Base-by-base conservation (phyloP, 2,888 invertebrate species). In the Lasiommata megera region DNA sequence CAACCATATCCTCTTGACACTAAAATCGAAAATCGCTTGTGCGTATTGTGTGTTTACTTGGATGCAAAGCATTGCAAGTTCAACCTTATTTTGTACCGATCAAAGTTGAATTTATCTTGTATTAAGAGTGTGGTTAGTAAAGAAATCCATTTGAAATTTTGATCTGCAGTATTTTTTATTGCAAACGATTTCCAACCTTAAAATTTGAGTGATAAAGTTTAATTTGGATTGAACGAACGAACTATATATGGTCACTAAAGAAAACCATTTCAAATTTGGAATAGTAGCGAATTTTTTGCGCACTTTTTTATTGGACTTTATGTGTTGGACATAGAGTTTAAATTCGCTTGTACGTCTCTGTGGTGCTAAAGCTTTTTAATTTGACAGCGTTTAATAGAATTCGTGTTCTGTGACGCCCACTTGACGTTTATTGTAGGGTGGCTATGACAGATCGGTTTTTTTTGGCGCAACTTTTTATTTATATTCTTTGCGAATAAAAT, bases 341-440 rank as follows among this genome's bases (percentile, higher is more conserved):
- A 12, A 31, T 17, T 41, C 16, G 50, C 28, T 44, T 34, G 36
- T 38, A 7, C 9, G 8, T 12, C 17, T 34, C 18, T n/a, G 18
- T 48, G 17, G 17, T 34, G 8, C 18, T 0, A 12, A 16, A 9
- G 3, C 1, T 16, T 5, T 34, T 40, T 47, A 34, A 47, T 52
- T 40, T 23, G 46, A 48, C 6, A 47, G 40, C 41, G 41, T 14
- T 58, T 44, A 31, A 51, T 38, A 28, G 23, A 51, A 31, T 38
- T 29, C 31, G 37, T 52, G 52, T 52, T 40, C 59, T 28, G 51
- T 52, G 40, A 55, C 59, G 59, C 59, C 59, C 37, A 55, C 54
- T 47, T 54, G 58, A 64, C 62, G 58, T 56, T 62, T 56, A 37
- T 56, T 41, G 54, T 69, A 65, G 63, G 64, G 63, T 64, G 63